Base-by-base conservation (phyloP, 2,888 invertebrate species). In the Troilus luridus region DNA sequence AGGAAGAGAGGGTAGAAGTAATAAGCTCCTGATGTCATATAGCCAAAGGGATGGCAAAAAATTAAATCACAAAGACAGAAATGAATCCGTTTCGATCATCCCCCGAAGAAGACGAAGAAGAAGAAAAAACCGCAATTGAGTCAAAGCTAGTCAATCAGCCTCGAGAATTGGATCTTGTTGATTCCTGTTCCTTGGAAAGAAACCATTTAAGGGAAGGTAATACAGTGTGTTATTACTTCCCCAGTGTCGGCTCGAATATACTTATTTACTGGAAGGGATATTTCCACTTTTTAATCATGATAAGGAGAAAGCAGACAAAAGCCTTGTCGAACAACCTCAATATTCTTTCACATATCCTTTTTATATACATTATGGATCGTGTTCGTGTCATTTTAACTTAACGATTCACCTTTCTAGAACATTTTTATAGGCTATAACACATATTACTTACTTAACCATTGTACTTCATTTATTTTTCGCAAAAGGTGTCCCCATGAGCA, bases 81-180 rank as follows among this genome's bases (percentile, higher is more conserved):
- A 85, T 85, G 85, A 85, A 85, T 85, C 85, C 85, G 56, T 85
- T 58, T 85, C 85, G 85, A 85, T 85, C 85, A 85, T 85, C 85
- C 56, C 81, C 85, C 8, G 85, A 58, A n/a, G 72, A 77, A 77
- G 41, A 19, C 27, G 41, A 12, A 77, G 60, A 72, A 72, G 7
- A 11, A 27, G 12, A 56, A 58, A 54, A 21, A 54, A 85, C 85
- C 85, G 56, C 85, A n/a, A 85, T 85, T 85, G 85, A 85, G 85
- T 58, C 85, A 85, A 85, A 85, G 11, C 85, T 85, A 58, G 85
- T 85, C 85, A 85, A 85, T 85, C 85, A 85, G 85, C 11, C n/a
- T 56, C 19, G 85, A 85, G 85, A 85, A 85, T 85, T 85, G 85
- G 85, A 85, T 85, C 85, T 85, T 85, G 85, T 56, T 85, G 85